These are phyloP conservation scores for Lochmaea crataegi DNA, from an alignment of 2,888 invertebrate species.

Conservation along the genomic window DNA sequence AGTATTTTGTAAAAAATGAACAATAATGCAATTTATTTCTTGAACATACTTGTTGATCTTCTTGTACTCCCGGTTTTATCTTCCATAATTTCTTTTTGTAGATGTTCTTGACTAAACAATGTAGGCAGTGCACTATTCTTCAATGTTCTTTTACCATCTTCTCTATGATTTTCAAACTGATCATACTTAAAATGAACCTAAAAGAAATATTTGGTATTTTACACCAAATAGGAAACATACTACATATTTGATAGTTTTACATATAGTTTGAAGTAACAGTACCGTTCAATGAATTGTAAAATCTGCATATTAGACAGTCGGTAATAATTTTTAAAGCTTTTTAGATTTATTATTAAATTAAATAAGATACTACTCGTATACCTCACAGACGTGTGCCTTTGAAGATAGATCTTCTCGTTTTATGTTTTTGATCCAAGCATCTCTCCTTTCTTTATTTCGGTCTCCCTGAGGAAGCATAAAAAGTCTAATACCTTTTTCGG, in stretches of 20 bases:
- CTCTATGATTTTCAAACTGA: constrained; percentile 35
- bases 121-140: constrained; percentile 33
- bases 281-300: background rate
- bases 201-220: constrained; percentile 8
- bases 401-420: constrained; percentile 20
- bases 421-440: constrained; percentile 25
- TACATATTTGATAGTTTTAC: background rate
- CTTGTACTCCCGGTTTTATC: background rate
- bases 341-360: background rate
- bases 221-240: background rate
- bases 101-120: constrained; percentile 2
- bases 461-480: constrained; percentile 25
- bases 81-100: background rate
- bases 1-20: background rate
- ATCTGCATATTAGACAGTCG: background rate
- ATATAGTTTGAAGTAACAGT: background rate
- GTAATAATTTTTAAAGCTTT: background rate
- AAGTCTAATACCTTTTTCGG: constrained; percentile 22
- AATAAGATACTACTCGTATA: background rate
- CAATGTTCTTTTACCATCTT: constrained; percentile 25
- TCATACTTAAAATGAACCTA: constrained; percentile 34
- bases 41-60: constrained; percentile 17
- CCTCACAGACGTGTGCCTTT: constrained; percentile 27
- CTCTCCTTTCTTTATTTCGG: constrained; percentile 29
- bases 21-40: background rate